Evolutionary conservation across 2,113 vertebrate genomes (phyloP).

Genomic region (Choloepus hoffmanni): DNA sequence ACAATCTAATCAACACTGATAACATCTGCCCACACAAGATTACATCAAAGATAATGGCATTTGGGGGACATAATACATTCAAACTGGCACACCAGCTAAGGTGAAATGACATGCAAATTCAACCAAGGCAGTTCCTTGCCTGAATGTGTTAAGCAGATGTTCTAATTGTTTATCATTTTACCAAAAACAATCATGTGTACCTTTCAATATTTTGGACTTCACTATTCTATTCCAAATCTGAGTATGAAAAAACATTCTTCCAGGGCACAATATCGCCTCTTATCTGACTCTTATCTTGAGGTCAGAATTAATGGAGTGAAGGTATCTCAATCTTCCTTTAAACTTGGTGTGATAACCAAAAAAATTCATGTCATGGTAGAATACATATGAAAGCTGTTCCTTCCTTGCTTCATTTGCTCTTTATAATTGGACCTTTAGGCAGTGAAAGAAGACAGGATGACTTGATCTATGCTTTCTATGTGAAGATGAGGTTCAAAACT

Average conservation of each 20-base stretch:
- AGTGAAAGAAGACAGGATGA: conserved; percentile 56
- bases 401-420: conserved; percentile 64
- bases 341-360: conserved; percentile 57
- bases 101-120: neutral
- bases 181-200: neutral
- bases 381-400: conserved; percentile 6
- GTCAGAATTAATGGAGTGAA: conserved; percentile 67
- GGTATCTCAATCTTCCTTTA: conserved; percentile 56
- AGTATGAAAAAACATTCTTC: neutral
- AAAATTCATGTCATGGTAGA: conserved; percentile 40
- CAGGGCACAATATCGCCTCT: neutral
- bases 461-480: conserved; percentile 61
- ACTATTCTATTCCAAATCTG: neutral
- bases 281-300: conserved; percentile 49
- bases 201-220: neutral
- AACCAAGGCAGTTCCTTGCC: neutral
- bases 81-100: too few relatives aligned
- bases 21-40: too few relatives aligned
- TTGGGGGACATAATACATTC: too few relatives aligned
- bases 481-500: conserved; percentile 55
- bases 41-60: too few relatives aligned
- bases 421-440: conserved; percentile 62
- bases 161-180: neutral
- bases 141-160: neutral
- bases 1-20: too few relatives aligned